phyloP scores from a whole-genome alignment of 2,888 invertebrate genomes.

The Amblyteles armatorius region DNA sequence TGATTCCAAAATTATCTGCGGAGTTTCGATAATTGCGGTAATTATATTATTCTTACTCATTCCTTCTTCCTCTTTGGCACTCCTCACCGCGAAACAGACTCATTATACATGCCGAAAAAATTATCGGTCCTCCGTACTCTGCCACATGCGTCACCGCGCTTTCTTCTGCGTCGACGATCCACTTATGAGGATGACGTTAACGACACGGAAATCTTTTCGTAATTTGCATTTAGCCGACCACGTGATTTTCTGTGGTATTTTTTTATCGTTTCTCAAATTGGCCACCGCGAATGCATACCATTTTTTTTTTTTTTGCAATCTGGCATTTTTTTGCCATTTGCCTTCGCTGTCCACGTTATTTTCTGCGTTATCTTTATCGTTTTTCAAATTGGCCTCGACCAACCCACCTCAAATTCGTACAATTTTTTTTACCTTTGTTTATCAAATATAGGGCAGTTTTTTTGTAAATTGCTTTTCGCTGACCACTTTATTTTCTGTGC shows the following conservation, averaged over 20 bases:
- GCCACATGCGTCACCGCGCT: slow-evolving; percentile 51
- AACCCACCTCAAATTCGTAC: neutral
- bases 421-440: neutral
- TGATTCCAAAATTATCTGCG: neutral
- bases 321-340: neutral
- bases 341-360: neutral
- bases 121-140: slow-evolving; percentile 51
- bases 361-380: neutral
- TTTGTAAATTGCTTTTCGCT: no score
- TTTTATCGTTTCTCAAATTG: slow-evolving; percentile 10
- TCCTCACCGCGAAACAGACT: slow-evolving; percentile 28
- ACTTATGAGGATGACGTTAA: slow-evolving; percentile 62
- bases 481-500: no score
- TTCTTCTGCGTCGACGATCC: slow-evolving; percentile 56
- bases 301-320: neutral
- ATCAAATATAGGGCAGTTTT: no score
- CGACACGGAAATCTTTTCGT: slow-evolving; percentile 28
- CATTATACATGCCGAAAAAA: slow-evolving; percentile 59
- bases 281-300: neutral
- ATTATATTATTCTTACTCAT: neutral
- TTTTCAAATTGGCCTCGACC: neutral
- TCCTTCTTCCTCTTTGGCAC: slow-evolving; percentile 10
- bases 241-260: neutral
- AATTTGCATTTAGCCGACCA: neutral
- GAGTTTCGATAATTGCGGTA: neutral